Evolutionary conservation across 1,140 invertebrate genomes (phyloP), one percentile per base, ranked within the genome.

Genomic region (Pteromalus puparum): DNA sequence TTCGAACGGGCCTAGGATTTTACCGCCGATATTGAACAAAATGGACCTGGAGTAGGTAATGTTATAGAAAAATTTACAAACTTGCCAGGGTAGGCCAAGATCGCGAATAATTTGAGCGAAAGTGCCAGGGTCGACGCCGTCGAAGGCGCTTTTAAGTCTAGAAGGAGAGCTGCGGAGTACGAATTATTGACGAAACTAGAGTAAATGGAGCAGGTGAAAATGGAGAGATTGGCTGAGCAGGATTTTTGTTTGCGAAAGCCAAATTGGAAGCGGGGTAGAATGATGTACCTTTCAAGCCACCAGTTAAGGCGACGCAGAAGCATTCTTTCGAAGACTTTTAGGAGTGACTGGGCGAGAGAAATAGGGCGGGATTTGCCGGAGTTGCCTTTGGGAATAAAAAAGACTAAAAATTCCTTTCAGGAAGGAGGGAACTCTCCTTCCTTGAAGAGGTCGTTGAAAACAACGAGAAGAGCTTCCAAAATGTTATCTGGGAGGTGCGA

Each of bases 361-460:
- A n/a, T n/a, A n/a, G 82, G 24, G 87, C 72, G 87, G 34, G 79
- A 86, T 83, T 88, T 87, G 7, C 68, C 80, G 0, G 73, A 15
- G 13, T 61, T 80, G 13, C 34, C 38, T 80, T 86, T 85, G 0
- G 84, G 85, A 0, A 87, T 87, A 13, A 84, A 73, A 46, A 86
- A 77, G 13, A 82, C 74, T 21, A 85, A 12, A 28, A 74, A 79
- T 24, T 86, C 73, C 10, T 61, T 82, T 82, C 86, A 86, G 6
- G 70, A 46, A 18, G 48, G 24, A 0, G 82, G 85, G 13, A 87
- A 81, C 9, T n/a, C 21, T 0, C 67, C 65, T 4, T 2, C 2
- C 15, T 1, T 28, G n/a, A 42, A 72, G n/a, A 81, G n/a, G 10
- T 70, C 34, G 18, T 81, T 81, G 26, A 81, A 81, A 46, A 53